Conservation (phyloP, 1,140 invertebrate genomes). For the Zaprionus ghesquierei region DNA sequence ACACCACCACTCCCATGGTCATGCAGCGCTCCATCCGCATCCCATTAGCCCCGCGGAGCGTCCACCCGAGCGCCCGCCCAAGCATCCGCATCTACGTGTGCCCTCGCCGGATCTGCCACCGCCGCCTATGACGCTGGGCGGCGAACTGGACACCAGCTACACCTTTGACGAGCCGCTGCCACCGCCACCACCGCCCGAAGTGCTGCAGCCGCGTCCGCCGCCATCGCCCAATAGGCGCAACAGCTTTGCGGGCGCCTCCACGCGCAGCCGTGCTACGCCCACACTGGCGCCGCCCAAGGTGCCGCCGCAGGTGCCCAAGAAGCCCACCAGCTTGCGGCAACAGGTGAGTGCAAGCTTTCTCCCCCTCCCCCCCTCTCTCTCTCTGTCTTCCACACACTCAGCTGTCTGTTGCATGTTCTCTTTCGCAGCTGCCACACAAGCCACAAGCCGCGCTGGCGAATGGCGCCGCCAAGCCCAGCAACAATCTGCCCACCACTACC, state of each 20-base stretch:
- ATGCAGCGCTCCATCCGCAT: background rate
- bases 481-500: conserved; percentile 46
- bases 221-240: conserved; percentile 75
- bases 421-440: conserved; percentile 41
- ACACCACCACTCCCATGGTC: background rate
- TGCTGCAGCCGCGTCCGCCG: conserved; percentile 65
- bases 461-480: conserved; percentile 45
- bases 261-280: conserved; percentile 41
- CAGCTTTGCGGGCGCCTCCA: conserved; percentile 78
- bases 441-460: conserved; percentile 45
- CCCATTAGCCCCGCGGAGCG: conserved; percentile 7
- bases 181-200: conserved; percentile 87
- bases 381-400: background rate
- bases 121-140: conserved; percentile 85
- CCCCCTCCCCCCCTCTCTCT: background rate
- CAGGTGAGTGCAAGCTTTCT: conserved; percentile 56
- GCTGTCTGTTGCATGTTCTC: background rate
- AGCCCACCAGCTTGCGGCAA: conserved; percentile 68
- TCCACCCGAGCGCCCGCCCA: conserved; percentile 86
- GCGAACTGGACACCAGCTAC: conserved; percentile 85
- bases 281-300: conserved; percentile 37
- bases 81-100: conserved; percentile 88
- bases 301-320: conserved; percentile 75
- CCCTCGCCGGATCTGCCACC: conserved; percentile 89
- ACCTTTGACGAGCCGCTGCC: conserved; percentile 88